Conservation (phyloP, 2,888 invertebrate species). For the Trichopria drosophilae region DNA sequence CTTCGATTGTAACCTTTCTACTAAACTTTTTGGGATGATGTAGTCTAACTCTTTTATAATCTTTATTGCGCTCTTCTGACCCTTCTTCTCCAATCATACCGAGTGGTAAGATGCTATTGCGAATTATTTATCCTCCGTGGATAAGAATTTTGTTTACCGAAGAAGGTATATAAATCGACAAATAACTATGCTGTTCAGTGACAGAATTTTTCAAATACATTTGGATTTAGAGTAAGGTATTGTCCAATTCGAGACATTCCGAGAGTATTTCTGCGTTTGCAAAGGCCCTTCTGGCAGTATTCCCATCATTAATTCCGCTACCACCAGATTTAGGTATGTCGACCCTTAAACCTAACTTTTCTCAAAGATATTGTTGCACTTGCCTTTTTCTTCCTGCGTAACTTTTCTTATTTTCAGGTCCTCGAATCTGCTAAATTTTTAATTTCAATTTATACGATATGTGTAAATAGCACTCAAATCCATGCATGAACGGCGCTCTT, state of each 20-base stretch:
- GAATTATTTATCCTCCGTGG: constrained; percentile 5
- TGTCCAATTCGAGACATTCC: constrained; percentile 7
- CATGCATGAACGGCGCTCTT: constrained; percentile 10
- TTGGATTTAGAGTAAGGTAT: constrained; percentile 1
- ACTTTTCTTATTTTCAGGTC: constrained; percentile 5
- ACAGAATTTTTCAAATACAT: constrained; percentile 6
- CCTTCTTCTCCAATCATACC: constrained; percentile 6
- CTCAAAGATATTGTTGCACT: constrained; percentile 12
- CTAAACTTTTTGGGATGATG: constrained; percentile 3
- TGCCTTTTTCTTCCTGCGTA: constrained; percentile 11
- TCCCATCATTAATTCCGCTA: constrained; percentile 10
- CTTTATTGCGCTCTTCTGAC: constrained; percentile 4
- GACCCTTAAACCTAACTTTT: constrained; percentile 11
- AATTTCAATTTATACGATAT: constrained; percentile 10
- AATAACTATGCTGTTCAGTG: constrained; percentile 4
- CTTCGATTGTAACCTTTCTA: constrained; percentile 2
- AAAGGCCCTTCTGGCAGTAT: constrained; percentile 8
- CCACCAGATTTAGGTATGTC: constrained; percentile 15
- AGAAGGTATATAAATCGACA: constrained; percentile 5
- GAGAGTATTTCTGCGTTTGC: constrained; percentile 6
- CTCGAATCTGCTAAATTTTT: constrained; percentile 9
- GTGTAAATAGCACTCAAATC: constrained; percentile 13
- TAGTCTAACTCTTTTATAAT: constrained; percentile 7
- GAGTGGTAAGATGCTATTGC: constrained; percentile 4
- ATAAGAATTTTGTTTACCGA: constrained; percentile 4